Evolutionary conservation across 2,113 vertebrate species (phyloP).

Genomic region (Periophthalmus modestus): DNA sequence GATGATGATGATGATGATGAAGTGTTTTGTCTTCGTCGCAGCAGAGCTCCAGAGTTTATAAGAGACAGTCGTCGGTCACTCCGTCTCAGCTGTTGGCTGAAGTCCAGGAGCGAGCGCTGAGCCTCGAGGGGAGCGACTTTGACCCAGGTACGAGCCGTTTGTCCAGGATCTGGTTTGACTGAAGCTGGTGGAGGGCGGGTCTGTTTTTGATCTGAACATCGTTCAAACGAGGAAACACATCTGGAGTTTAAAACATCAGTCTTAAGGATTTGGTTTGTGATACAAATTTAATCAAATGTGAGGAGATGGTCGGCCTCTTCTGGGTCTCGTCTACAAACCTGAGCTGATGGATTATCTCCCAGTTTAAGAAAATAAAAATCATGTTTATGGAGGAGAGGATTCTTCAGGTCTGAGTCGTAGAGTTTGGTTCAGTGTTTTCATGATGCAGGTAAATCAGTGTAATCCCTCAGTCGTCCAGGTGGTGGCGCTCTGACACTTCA

Average conservation of each 20-base stretch:
- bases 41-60: slow-evolving; percentile 75
- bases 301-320: no score
- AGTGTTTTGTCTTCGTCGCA: slow-evolving; percentile 28
- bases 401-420: no score
- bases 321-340: not conserved
- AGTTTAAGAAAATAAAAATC: no score
- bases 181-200: not conserved
- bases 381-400: no score
- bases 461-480: no score
- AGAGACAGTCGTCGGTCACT: slow-evolving; percentile 79
- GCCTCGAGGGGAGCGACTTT: slow-evolving; percentile 62
- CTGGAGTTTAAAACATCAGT: no score
- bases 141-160: slow-evolving; percentile 64
- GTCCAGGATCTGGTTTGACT: not conserved
- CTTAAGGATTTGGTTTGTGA: no score
- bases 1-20: slow-evolving; percentile 10
- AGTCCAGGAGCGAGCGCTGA: slow-evolving; percentile 64
- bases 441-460: no score
- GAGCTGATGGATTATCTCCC: not conserved
- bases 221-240: no score
- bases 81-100: slow-evolving; percentile 76
- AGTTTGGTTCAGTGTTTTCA: not conserved
- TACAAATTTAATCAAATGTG: no score
- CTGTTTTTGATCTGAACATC: not conserved
- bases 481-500: no score